Conservation (phyloP, 1,140 invertebrate species). For the Galleria mellonella region DNA sequence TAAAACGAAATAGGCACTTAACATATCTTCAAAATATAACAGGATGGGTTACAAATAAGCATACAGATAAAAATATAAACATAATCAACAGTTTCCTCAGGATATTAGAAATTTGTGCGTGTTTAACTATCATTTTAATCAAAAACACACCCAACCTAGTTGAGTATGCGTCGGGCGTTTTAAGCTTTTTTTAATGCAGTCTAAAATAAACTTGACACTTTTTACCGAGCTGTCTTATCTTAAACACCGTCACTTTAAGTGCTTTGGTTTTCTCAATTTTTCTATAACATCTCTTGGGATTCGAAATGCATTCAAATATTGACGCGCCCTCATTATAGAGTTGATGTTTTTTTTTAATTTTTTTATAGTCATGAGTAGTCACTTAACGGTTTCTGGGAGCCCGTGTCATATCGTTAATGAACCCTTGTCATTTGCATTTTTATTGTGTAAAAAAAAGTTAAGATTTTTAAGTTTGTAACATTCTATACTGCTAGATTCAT, state of each 20-base stretch:
- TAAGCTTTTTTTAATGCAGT: background rate
- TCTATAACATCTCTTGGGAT: slow-evolving; percentile 5
- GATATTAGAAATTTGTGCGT: slow-evolving; percentile 49
- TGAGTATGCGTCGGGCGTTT: slow-evolving; percentile 4
- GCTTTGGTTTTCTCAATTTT: slow-evolving; percentile 22
- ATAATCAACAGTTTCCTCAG: slow-evolving; percentile 48
- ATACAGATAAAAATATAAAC: slow-evolving; percentile 19
- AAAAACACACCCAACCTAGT: slow-evolving; percentile 36
- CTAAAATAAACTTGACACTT: slow-evolving; percentile 46
- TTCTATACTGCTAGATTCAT: too few species aligned
- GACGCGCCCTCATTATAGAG: slow-evolving; percentile 3
- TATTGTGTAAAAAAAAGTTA: too few species aligned
- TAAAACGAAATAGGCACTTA: too few species aligned
- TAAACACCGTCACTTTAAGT: slow-evolving; percentile 34
- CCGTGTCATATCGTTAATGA: too few species aligned
- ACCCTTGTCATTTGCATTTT: too few species aligned
- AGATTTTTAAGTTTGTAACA: too few species aligned
- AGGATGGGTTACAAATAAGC: slow-evolving; percentile 18
- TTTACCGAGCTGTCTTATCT: slow-evolving; percentile 32
- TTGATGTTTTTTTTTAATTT: too few species aligned
- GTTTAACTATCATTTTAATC: slow-evolving; percentile 45
- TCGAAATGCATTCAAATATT: slow-evolving; percentile 1
- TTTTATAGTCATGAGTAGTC: too few species aligned
- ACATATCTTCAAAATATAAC: too few species aligned
- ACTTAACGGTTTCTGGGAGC: too few species aligned